Conservation (phyloP, 2,113 vertebrate genomes). For the Erinaceus europaeus region DNA sequence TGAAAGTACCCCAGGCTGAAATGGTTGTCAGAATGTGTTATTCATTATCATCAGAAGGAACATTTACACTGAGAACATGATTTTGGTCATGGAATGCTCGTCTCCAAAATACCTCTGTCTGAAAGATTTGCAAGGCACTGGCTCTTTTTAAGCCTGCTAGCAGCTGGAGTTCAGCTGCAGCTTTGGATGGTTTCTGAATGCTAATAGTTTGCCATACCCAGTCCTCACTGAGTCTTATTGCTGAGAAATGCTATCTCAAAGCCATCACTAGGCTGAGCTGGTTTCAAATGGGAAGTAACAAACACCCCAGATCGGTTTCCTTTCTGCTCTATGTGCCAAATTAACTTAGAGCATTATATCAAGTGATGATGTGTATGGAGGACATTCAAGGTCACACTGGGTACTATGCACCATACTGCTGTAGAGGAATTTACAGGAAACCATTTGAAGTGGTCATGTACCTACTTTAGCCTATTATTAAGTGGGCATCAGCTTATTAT, state of each 20-base stretch:
- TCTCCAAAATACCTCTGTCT: background rate
- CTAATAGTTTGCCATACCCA: background rate
- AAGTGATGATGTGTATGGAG: background rate
- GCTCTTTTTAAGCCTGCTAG: background rate
- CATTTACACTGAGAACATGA: background rate
- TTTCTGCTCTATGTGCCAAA: background rate
- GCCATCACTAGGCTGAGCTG: background rate
- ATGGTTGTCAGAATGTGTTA: background rate
- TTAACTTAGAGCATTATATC: background rate
- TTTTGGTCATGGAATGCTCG: background rate
- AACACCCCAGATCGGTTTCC: background rate
- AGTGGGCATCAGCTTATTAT: background rate
- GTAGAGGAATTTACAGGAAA: background rate
- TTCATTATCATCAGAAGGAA: background rate
- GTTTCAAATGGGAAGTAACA: background rate
- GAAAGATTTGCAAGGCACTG: background rate
- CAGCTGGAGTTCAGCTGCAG: slow-evolving; percentile 47
- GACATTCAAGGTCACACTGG: background rate
- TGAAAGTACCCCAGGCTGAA: background rate
- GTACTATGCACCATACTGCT: background rate
- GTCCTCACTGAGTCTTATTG: background rate
- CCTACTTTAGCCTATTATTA: background rate
- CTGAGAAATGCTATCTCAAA: background rate
- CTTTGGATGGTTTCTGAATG: slow-evolving; percentile 24
- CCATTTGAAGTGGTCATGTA: background rate